phyloP scores from a whole-genome alignment of 1,140 invertebrate species.

The Zaprionus africanus region DNA sequence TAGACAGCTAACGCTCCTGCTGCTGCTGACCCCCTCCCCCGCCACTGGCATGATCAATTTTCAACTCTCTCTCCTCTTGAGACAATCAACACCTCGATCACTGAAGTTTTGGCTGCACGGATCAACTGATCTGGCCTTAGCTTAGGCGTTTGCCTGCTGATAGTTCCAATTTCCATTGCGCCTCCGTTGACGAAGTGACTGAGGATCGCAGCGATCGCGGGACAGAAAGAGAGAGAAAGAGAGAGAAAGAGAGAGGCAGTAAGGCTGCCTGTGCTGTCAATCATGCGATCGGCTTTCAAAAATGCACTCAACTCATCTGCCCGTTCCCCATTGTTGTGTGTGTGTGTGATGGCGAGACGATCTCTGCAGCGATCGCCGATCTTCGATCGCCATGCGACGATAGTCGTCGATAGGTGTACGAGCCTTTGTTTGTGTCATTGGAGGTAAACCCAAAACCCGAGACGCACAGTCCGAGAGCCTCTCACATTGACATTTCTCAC shows the following conservation, averaged over 20 bases:
- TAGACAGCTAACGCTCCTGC: slow-evolving; percentile 8
- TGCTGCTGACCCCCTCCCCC: not conserved
- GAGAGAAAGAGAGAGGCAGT: not conserved
- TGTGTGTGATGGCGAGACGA: slow-evolving; percentile 32
- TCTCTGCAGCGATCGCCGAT: not conserved
- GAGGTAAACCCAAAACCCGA: slow-evolving; percentile 25
- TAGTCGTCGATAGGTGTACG: slow-evolving; percentile 32
- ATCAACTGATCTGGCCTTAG: slow-evolving; percentile 31
- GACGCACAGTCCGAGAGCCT: not conserved
- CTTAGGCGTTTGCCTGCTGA: slow-evolving; percentile 26
- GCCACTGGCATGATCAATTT: slow-evolving; percentile 11
- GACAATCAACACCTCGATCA: slow-evolving; percentile 49
- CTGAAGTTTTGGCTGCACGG: slow-evolving; percentile 28
- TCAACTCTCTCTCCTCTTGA: slow-evolving; percentile 12
- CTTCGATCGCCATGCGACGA: slow-evolving; percentile 20
- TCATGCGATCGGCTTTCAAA: slow-evolving; percentile 57
- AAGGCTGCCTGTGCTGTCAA: slow-evolving; percentile 38
- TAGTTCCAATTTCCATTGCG: slow-evolving; percentile 55
- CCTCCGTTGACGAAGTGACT: slow-evolving; percentile 22
- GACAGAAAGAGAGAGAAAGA: not conserved
- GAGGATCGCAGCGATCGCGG: not conserved
- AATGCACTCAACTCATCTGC: slow-evolving; percentile 56
- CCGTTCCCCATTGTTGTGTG: slow-evolving; percentile 36
- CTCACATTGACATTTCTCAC: slow-evolving; percentile 56
- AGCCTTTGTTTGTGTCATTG: slow-evolving; percentile 36